Evolutionary conservation across 53 echinoderm and acorn worm genomes (phyloP).

Genomic region (Holothuria scabra): DNA sequence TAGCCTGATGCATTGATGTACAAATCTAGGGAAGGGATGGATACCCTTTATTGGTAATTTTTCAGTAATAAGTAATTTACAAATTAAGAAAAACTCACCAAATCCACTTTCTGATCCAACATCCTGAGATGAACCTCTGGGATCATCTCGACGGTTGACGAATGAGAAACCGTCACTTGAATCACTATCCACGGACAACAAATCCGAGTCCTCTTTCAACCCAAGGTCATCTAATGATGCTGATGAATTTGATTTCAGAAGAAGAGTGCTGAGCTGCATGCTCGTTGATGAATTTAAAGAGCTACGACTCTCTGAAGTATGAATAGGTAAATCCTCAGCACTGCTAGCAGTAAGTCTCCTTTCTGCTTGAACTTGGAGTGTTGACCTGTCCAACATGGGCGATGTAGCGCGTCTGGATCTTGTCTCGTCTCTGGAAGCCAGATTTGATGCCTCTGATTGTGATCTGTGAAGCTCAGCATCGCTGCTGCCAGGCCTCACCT

Average conservation of each 20-base stretch:
- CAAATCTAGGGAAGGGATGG: too few species aligned
- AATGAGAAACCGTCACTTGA: conserved; percentile 86
- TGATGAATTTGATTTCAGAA: conserved; percentile 52
- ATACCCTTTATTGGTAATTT: too few species aligned
- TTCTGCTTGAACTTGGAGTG: conserved; percentile 3
- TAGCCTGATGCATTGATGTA: too few species aligned
- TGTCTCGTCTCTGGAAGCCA: background rate
- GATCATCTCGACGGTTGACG: conserved; percentile 31
- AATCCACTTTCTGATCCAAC: conserved; percentile 86
- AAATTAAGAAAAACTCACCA: conserved; percentile 52
- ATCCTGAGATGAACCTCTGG: conserved; percentile 47
- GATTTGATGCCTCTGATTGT: conserved; percentile 23
- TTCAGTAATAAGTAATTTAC: too few species aligned
- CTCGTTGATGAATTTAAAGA: conserved; percentile 35
- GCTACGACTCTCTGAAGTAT: background rate
- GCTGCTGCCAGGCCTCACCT: background rate
- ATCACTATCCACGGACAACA: conserved; percentile 88
- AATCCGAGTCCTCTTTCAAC: conserved; percentile 68
- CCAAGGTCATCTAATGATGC: conserved; percentile 76
- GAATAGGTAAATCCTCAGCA: background rate
- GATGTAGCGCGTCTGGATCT: conserved; percentile 16
- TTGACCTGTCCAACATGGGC: background rate
- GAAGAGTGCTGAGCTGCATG: conserved; percentile 22
- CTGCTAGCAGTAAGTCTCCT: background rate
- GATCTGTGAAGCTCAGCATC: conserved; percentile 6